Conservation (phyloP, 2,888 invertebrate species). For the Callyntrura guangdongensis region DNA sequence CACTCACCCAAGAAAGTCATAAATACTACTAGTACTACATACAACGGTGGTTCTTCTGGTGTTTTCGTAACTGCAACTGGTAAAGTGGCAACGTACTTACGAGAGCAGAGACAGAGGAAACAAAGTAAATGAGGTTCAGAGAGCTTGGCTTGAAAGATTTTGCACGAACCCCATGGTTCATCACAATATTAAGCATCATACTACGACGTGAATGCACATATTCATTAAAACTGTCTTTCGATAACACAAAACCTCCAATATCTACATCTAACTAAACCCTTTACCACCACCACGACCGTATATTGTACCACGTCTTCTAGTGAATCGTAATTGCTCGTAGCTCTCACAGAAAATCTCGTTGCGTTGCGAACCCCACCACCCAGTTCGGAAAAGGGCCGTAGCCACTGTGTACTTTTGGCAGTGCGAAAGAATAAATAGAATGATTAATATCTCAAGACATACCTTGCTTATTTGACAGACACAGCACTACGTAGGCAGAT, state of each 20-base stretch:
- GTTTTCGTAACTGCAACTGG: slow-evolving; percentile 13
- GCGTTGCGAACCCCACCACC: slow-evolving; percentile 26
- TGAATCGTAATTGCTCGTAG: slow-evolving; percentile 71
- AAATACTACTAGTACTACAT: slow-evolving; percentile 32
- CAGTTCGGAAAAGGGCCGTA: slow-evolving; percentile 74
- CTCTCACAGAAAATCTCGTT: slow-evolving; percentile 47
- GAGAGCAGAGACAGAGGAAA: slow-evolving; percentile 5
- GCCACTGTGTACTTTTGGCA: not conserved
- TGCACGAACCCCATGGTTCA: not conserved
- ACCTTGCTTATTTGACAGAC: slow-evolving; percentile 20
- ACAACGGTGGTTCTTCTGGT: slow-evolving; percentile 24
- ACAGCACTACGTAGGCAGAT: not conserved
- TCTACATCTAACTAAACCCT: slow-evolving; percentile 60
- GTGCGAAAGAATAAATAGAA: not conserved
- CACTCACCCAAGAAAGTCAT: slow-evolving; percentile 30
- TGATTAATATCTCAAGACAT: slow-evolving; percentile 26
- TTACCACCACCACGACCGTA: slow-evolving; percentile 13
- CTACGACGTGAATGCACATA: not conserved
- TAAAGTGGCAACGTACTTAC: not conserved
- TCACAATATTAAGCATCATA: slow-evolving; percentile 16
- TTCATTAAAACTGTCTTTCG: not conserved
- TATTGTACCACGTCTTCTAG: not conserved
- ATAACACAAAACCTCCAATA: slow-evolving; percentile 7
- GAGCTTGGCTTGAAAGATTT: slow-evolving; percentile 40
- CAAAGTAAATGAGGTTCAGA: slow-evolving; percentile 60